phyloP scores from a whole-genome alignment of 2,797 vertebrate species.

The Trematomus bernacchii region DNA sequence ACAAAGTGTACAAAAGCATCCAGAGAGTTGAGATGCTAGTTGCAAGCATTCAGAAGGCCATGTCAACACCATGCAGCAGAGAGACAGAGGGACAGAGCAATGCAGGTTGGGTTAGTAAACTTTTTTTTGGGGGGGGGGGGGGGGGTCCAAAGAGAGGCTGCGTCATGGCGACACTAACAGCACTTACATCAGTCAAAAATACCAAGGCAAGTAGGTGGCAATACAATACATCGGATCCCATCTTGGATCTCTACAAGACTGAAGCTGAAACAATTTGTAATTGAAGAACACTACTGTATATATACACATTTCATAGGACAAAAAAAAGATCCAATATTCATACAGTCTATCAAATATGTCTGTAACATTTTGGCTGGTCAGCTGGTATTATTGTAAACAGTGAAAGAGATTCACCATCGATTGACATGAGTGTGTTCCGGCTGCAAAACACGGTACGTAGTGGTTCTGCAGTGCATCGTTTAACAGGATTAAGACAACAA shows the following conservation, averaged over 20 bases:
- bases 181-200: constrained; percentile 72
- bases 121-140: constrained; percentile 15
- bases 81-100: constrained; percentile 58
- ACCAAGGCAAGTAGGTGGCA: constrained; percentile 80
- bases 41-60: constrained; percentile 75
- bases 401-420: constrained; percentile 61
- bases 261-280: constrained; percentile 64
- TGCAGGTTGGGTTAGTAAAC: constrained; percentile 63
- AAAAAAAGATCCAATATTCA: constrained; percentile 60
- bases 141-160: constrained; percentile 56
- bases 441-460: constrained; percentile 79
- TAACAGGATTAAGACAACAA: constrained; percentile 70
- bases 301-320: constrained; percentile 57
- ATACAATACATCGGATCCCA: constrained; percentile 66
- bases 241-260: constrained; percentile 59
- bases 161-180: constrained; percentile 68
- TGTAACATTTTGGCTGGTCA: constrained; percentile 79
- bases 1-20: constrained; percentile 72
- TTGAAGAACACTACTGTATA: constrained; percentile 50
- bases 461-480: constrained; percentile 75
- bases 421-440: constrained; percentile 58
- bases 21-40: constrained; percentile 68
- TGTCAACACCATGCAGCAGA: constrained; percentile 80
- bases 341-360: constrained; percentile 73
- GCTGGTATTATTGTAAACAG: constrained; percentile 85